Base-by-base conservation (phyloP, 2,888 invertebrate genomes). In the Cheilosia urbana region DNA sequence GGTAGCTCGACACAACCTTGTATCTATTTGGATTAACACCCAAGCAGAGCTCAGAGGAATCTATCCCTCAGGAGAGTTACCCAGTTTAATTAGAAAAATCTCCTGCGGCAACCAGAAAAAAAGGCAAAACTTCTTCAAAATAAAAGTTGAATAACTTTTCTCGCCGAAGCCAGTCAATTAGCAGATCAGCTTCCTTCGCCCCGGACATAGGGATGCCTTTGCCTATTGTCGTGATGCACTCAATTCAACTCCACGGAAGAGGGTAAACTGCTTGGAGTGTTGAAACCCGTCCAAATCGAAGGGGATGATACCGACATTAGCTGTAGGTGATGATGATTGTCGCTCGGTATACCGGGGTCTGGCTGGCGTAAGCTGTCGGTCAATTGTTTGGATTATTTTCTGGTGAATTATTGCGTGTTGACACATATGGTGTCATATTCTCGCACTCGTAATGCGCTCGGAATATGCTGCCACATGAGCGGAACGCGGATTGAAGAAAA, bases 391-490 rank as follows among this genome's bases (percentile, higher is more conserved):
- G 90, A 91, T 91, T 92, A 91, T 91, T 91, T 91, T 90, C 90
- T 91, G 91, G 92, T 92, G 91, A 92, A 90, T 92, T 92, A 92
- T 92, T 92, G 92, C 92, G 91, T 92, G 92, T 92, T 92, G 91
- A 91, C 92, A 92, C 92, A 92, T 92, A 92, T 92, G 92, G 92
- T 92, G 91, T 91, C 90, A 91, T 91, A 91, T 91, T 87, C 85
- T 87, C 78, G 82, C 60, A 24, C 24, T 68, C 24, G 51, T 71
- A 82, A 87, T 87, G 42, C 53, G 45, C 40, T 82, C 66, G 6
- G 66, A 65, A 71, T 71, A 66, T 84, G 79, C 80, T 80, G 84
- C 71, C 85, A 77, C 85, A 87, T 72, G 87, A 78, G 73, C 49
- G 62, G 47, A n/a, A 17, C 42, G 21, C 53, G 24, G 27, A 63